These are phyloP conservation scores for Papilio helenus DNA, from an alignment of 1,140 invertebrate genomes.

Conservation along the genomic window DNA sequence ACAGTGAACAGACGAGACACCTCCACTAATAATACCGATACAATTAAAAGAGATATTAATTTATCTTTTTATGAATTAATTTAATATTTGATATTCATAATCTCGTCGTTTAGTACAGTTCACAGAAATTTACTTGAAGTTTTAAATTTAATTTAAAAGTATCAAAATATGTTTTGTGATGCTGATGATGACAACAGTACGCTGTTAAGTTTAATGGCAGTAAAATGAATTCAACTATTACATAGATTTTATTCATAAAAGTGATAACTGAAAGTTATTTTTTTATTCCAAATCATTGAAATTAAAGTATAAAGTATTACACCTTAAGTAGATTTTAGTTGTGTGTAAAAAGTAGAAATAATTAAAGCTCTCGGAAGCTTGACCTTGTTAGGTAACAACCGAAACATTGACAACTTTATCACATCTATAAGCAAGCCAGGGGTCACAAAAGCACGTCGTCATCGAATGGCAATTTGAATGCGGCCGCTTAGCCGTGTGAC, in stretches of 20 bases:
- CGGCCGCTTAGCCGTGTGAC: constrained; percentile 78
- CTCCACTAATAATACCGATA: background rate
- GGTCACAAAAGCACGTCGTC: constrained; percentile 79
- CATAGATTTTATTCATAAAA: background rate
- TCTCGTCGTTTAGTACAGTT: too few species aligned
- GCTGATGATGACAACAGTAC: too few species aligned
- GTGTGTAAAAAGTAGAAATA: too few species aligned
- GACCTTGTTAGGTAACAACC: background rate
- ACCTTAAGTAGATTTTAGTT: background rate
- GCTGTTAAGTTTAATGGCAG: background rate
- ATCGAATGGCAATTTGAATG: constrained; percentile 81
- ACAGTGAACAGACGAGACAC: constrained; percentile 38
- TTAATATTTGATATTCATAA: too few species aligned
- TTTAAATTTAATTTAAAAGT: too few species aligned
- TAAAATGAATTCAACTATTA: background rate
- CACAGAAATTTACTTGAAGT: too few species aligned
- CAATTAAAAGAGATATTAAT: background rate
- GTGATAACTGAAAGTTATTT: background rate
- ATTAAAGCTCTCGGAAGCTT: constrained; percentile 3
- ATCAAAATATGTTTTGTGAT: too few species aligned
- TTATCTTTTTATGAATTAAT: too few species aligned
- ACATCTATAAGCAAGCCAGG: constrained; percentile 61
- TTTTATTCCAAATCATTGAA: too few species aligned
- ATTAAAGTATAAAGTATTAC: background rate
- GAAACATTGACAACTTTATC: constrained; percentile 50